Percentiles rank a stretch among this genome's conserved stretches.
These are phyloP conservation scores for Dermolepida albohirtum DNA, from an alignment of 2,888 invertebrate genomes.

Conservation along the genomic window DNA sequence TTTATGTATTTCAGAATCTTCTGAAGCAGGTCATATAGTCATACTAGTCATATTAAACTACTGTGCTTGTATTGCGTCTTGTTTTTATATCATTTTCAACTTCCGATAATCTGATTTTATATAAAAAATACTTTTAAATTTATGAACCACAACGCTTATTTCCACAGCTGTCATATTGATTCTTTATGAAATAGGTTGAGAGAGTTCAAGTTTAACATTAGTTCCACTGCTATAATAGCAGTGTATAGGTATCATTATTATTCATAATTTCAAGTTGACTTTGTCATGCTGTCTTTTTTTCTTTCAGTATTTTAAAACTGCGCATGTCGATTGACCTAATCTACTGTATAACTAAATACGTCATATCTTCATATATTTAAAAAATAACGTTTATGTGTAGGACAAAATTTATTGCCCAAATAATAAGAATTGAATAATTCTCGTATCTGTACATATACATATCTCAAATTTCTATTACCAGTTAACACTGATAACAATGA, in stretches of 20 bases:
- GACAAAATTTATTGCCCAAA: not conserved
- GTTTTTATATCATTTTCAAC: too few species aligned
- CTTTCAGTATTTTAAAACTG: not conserved
- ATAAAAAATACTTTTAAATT: not conserved
- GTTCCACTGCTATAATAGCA: not conserved
- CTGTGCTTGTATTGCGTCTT: too few species aligned
- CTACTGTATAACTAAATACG: conserved; percentile 8
- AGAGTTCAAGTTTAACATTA: conserved; percentile 26
- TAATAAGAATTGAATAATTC: conserved; percentile 1
- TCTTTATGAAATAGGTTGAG: conserved; percentile 12
- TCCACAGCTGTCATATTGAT: conserved; percentile 13
- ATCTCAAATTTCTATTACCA: not conserved
- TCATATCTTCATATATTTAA: not conserved
- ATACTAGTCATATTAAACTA: too few species aligned
- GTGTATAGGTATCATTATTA: conserved; percentile 20
- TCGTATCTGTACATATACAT: not conserved
- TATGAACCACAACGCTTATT: conserved; percentile 1
- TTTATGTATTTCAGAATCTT: too few species aligned
- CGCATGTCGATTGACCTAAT: conserved; percentile 32
- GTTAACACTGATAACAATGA: not conserved
- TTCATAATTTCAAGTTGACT: conserved; percentile 27
- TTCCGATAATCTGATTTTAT: too few species aligned
- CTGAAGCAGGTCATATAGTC: too few species aligned
- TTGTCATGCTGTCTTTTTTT: conserved; percentile 13
- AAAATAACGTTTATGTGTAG: conserved; percentile 1